Base-by-base conservation (phyloP, 2,113 vertebrate genomes). In the Entelurus aequoreus region DNA sequence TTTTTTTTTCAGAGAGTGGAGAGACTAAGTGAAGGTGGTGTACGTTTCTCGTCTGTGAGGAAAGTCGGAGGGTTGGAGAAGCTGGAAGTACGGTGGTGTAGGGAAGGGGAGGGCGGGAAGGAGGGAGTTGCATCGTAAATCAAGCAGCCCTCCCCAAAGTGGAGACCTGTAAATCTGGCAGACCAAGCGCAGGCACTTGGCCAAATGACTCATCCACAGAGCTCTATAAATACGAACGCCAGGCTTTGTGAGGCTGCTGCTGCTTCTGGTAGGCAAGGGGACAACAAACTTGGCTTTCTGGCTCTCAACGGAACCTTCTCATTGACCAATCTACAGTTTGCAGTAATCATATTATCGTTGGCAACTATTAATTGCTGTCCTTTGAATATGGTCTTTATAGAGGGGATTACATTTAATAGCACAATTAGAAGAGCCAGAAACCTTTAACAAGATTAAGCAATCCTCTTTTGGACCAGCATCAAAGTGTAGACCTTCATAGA, bases 221-320 rank as follows among this genome's bases (percentile, higher is more conserved):
- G 79, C 71, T 80, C 87, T 89, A 90, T 89, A 90, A 91, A 90
- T 90, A 90, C 86, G 84, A 83, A 73, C 11, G 67, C 71, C 10
- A 55, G 79, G 79, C 77, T 75, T 62, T 57, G 35, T 56, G 21
- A 78, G 76, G 79, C 71, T 65, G 80, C 50, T 44, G 72, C 66
- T 74, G 80, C 76, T 86, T 73, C 83, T 15, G 76, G 47, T 61
- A 19, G 72, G 78, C 78, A 55, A 69, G 68, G 62, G 66, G 62
- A 50, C 21, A 68, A 76, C 68, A 80, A 76, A 54, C 66, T 7
- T 67, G 70, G 63, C 68, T 65, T 78, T 68, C 76, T 72, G 69
- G 62, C 57, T 66, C 55, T 60, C 42, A 37, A 38, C 15, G 63
- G 66, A 71, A 64, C 62, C 61, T 65, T 70, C 71, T 72, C 74